Evolutionary conservation across 1,140 invertebrate species (phyloP), one percentile per base, ranked within the genome.

Genomic region (Drosophila pallidifrons): DNA sequence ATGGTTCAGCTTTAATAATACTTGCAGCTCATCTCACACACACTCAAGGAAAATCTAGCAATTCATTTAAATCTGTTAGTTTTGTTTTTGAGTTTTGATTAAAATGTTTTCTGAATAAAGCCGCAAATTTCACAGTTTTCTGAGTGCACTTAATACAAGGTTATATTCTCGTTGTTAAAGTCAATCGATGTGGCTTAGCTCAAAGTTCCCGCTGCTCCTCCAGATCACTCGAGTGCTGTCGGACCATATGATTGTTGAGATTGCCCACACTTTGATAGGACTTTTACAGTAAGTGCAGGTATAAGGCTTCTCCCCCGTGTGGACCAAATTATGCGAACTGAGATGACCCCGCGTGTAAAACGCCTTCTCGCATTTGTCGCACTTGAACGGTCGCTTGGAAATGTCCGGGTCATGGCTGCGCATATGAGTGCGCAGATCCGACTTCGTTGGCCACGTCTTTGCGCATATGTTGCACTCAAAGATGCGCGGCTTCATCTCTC

Each of bases 201-300:
- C 66, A 76, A 11, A 73, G 49, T n/a, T 77, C 81, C 45, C 74
- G 64, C 52, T 85, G 78, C 15, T 79, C 71, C 59, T 85, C 78
- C 2, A 85, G 67, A 0, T 81, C 72, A 30, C 67, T 71, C 10
- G 73, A 54, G 51, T 91, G 91, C 47, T 79, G 78, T 25, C 87
- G 72, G 30, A 75, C 61, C 65, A 82, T 85, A 45, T 91, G 91
- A 72, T 91, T 91, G 52, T 91, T 91, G 0, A 91, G 73, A 75
- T 91, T 91, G 7, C 91, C 91, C 5, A 91, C 81, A 47, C 90
- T 91, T 67, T 91, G 91, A 68, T 91, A 91, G 8, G 78, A 77
- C 38, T 80, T 82, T 15, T 72, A 43, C 91, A 91, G 57, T 80
- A 82, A 0, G 70, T 69, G 54, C 91, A 91, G 5, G 68, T 54